phyloP scores from a whole-genome alignment of 2,797 vertebrate species.

The Pagetopsis macropterus region DNA sequence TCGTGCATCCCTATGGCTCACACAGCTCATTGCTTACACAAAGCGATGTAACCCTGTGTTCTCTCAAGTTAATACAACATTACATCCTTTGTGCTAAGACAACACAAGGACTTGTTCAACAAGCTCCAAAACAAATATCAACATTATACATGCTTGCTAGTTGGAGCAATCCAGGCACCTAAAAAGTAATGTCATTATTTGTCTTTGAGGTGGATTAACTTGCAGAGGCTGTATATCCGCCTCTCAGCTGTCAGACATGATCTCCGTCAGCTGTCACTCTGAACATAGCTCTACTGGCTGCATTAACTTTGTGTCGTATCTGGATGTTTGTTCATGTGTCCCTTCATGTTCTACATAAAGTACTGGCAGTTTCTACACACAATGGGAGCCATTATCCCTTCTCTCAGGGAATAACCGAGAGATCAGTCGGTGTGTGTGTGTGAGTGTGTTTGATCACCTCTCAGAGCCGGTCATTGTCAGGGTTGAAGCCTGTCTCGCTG shows the following conservation, averaged over 20 bases:
- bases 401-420: conserved; percentile 14
- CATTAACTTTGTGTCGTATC: not conserved
- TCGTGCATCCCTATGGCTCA: not conserved
- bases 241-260: conserved; percentile 20
- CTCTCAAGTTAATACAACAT: not conserved
- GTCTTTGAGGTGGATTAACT: conserved; percentile 12
- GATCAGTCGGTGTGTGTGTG: not conserved
- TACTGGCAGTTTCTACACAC: conserved; percentile 1
- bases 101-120: conserved; percentile 2
- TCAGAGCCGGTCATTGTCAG: conserved; percentile 33
- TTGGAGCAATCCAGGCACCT: not conserved
- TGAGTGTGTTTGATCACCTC: not conserved
- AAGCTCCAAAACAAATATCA: conserved; percentile 1
- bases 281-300: conserved; percentile 10
- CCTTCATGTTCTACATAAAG: not conserved
- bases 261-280: conserved; percentile 24
- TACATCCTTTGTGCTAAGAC: not conserved
- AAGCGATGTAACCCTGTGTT: not conserved
- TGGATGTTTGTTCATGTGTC: conserved; percentile 3
- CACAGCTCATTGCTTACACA: conserved; percentile 20
- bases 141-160: not conserved
- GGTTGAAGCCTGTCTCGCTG: conserved; percentile 28
- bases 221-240: not conserved
- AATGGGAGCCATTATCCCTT: conserved; percentile 16
- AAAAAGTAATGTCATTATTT: conserved; percentile 9